Base-by-base conservation (phyloP, 1,140 invertebrate genomes). In the Drosophila willistoni region DNA sequence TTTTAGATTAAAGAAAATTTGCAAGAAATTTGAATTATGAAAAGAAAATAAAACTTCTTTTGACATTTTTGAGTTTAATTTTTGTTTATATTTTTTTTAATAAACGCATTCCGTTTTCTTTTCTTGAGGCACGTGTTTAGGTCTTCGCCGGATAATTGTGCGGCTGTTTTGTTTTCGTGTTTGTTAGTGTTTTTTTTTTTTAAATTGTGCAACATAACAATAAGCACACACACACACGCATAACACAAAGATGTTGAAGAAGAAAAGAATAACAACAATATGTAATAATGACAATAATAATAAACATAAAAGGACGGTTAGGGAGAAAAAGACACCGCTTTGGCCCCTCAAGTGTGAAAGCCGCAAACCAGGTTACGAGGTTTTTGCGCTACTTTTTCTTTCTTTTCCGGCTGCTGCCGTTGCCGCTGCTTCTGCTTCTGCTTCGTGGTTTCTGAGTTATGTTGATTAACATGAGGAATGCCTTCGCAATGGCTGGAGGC, bases 271-370 rank as follows among this genome's bases (percentile, higher is more conserved):
- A 77, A 25, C 59, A 70, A 62, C 59, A 57, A 64, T 71, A 72
- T 55, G 69, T 73, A 86, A 77, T 77, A 78, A 81, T 69, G 63
- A 71, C 72, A 79, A 87, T 87, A 77, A 77, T 77, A 71, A 77
- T 77, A 89, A 87, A 69, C 75, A 81, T 81, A 59, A 83, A 78
- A 64, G 36, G 19, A 54, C 57, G 47, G 44, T 51, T 10, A 22
- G 44, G 10, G 1, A 9, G 34, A 36, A 13, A 39, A 5, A 51
- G 17, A 51, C 17, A 39, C 33, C 61, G 42, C 79, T 67, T 56
- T 79, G 59, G 55, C 57, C 68, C 34, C 51, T 68, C 22, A 55
- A 73, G 69, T 66, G 54, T 65, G 71, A 87, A 87, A 86, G 68
- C 79, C 75, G 36, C 72, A 69, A 69, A 55, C 70, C 56, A 73